Percentiles rank a stretch among this genome's conserved stretches.
These are phyloP conservation scores for Sesamia nonagrioides DNA, from an alignment of 1,140 invertebrate genomes.

Conservation along the genomic window DNA sequence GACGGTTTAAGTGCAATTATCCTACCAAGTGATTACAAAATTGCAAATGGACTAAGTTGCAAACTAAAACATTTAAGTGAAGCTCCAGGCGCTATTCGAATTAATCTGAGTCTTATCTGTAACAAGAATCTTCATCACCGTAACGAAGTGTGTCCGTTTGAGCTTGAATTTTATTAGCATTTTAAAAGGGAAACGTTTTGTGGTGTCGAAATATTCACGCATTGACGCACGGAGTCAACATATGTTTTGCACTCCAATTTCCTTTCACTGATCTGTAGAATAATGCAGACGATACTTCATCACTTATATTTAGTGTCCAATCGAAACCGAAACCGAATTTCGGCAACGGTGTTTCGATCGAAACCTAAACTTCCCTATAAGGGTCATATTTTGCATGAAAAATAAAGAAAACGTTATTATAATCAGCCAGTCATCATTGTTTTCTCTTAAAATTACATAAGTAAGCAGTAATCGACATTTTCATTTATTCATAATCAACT, in stretches of 20 bases:
- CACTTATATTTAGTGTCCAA: neutral
- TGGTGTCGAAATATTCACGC: conserved; percentile 54
- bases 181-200: conserved; percentile 37
- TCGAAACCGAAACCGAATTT: no score
- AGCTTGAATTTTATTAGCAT: conserved; percentile 35
- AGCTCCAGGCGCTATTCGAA: neutral
- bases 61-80: neutral
- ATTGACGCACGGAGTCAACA: conserved; percentile 55
- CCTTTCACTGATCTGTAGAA: neutral
- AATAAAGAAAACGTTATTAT: no score
- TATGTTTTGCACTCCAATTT: conserved; percentile 9
- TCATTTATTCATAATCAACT: no score
- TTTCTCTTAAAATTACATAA: no score
- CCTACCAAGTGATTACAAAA: conserved; percentile 33
- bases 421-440: no score
- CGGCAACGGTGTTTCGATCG: no score
- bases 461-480: no score
- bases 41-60: conserved; percentile 29
- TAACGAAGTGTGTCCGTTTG: conserved; percentile 20
- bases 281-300: neutral
- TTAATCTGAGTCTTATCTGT: conserved; percentile 26
- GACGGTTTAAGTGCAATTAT: conserved; percentile 23
- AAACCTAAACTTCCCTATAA: no score
- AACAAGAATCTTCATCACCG: conserved; percentile 2
- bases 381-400: no score